Percentiles rank a stretch among this genome's conserved stretches.
These are phyloP conservation scores for Lutra lutra DNA, from an alignment of 2,797 vertebrate genomes.

Conservation along the genomic window DNA sequence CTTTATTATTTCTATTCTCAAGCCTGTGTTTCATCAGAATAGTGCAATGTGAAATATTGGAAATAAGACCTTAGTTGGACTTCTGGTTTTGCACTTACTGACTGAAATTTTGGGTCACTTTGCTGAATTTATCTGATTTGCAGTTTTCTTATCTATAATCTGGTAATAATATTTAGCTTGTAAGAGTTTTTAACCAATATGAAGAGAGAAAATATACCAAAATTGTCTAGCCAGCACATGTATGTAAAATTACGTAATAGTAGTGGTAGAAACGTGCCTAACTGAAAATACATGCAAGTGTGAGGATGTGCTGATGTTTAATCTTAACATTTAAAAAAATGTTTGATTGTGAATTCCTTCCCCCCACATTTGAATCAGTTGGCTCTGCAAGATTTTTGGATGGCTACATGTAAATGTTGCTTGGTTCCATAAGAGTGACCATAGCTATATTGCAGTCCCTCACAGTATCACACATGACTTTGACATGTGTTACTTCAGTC, in stretches of 20 bases:
- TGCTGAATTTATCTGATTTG: not conserved
- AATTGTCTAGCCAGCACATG: not conserved
- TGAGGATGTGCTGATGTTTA: not conserved
- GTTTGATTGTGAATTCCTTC: not conserved
- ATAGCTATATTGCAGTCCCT: not conserved
- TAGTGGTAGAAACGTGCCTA: not conserved
- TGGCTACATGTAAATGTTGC: not conserved
- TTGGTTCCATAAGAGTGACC: not conserved
- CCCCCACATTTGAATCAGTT: not conserved
- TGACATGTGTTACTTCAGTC: not conserved
- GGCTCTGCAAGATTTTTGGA: not conserved
- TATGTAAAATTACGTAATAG: not conserved
- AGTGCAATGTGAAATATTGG: not conserved
- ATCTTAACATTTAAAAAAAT: not conserved
- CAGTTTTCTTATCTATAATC: not conserved
- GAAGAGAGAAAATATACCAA: not conserved
- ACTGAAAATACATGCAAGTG: not conserved
- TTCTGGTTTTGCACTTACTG: not conserved
- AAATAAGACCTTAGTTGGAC: not conserved
- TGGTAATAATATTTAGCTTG: not conserved
- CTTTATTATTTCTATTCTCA: not conserved
- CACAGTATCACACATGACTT: not conserved
- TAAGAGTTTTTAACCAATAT: not conserved
- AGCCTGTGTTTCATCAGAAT: not conserved
- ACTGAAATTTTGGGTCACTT: not conserved